Percentiles rank a stretch among this genome's conserved stretches.
These are phyloP conservation scores for Charina bottae DNA, from an alignment of 2,113 vertebrate genomes.

Conservation along the genomic window DNA sequence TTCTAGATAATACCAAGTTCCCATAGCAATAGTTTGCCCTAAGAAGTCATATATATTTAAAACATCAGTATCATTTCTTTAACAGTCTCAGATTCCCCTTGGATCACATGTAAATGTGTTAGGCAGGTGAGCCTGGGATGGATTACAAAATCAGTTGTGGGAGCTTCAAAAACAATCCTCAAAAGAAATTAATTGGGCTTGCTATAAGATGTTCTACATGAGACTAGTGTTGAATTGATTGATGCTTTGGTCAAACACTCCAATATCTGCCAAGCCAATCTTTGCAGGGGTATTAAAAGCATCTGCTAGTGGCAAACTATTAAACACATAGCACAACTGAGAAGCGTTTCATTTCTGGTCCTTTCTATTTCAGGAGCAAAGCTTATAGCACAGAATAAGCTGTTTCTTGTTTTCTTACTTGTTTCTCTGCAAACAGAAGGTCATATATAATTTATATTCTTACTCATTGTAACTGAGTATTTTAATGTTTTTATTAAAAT, in stretches of 20 bases:
- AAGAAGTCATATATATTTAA: slow-evolving; percentile 35
- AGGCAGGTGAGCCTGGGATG: slow-evolving; percentile 19
- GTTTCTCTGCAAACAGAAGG: not conserved
- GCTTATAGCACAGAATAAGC: slow-evolving; percentile 33
- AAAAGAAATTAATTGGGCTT: slow-evolving; percentile 45
- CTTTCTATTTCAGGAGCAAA: slow-evolving; percentile 27
- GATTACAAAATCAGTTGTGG: slow-evolving; percentile 50
- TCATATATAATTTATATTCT: not conserved
- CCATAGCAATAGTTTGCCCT: slow-evolving; percentile 20
- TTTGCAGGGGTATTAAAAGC: slow-evolving; percentile 49
- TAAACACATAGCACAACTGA: slow-evolving; percentile 43
- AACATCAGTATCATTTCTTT: slow-evolving; percentile 47
- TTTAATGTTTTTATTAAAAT: not conserved
- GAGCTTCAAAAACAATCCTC: slow-evolving; percentile 50
- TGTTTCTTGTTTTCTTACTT: slow-evolving; percentile 19
- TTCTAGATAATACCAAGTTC: slow-evolving; percentile 8
- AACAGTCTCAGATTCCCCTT: slow-evolving; percentile 40
- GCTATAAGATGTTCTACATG: slow-evolving; percentile 46
- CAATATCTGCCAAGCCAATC: slow-evolving; percentile 50
- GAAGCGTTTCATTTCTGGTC: slow-evolving; percentile 37
- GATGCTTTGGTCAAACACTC: slow-evolving; percentile 50
- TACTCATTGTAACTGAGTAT: not conserved
- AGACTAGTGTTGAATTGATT: slow-evolving; percentile 46
- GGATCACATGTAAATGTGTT: slow-evolving; percentile 34
- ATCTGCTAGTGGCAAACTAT: slow-evolving; percentile 42